Evolutionary conservation across 2,888 invertebrate genomes (phyloP), one percentile per base, ranked within the genome.

Genomic region (Galerucella nymphaeae): DNA sequence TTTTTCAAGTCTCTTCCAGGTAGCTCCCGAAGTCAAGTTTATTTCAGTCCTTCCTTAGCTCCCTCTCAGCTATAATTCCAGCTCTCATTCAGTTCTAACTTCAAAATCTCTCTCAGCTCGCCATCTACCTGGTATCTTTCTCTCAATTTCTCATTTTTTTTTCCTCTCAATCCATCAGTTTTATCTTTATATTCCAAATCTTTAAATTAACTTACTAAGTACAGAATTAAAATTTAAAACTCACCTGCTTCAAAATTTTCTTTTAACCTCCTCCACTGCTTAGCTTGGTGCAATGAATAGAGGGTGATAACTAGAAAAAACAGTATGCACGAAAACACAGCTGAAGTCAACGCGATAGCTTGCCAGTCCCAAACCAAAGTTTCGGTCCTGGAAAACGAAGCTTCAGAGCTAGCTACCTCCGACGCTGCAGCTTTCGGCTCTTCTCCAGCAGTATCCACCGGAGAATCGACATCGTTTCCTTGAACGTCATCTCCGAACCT

Each of bases 191-290:
- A 38, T 38, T 38, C 9, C 30, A 30, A 8, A 2, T 30, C 8
- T 30, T 30, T 30, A 30, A 6, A 38, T 8, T 38, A 9, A 1
- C 30, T 38, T 38, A 38, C 30, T 38, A 1, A 6, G 30, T 38
- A 38, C 30, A 30, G 1, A 38, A 38, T 38, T 9, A 8, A 38
- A 38, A 38, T 38, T 38, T 9, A 38, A 38, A 38, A 53, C 90
- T 90, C 85, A 94, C 94, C 94, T 87, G 93, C 92, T 85, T 93
- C 92, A 80, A 94, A 91, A 82, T 92, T 92, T 83, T 90, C 91
- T 87, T 94, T 94, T 84, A 94, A 90, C 83, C 91, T 89, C 85
- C 91, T 90, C 94, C 94, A 94, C 85, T 94, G 94, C 82, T 91
- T 90, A 80, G 93, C 92, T 84, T 94, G 94, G 82, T 94, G 91